Evolutionary conservation across 2,113 vertebrate genomes (phyloP).

Genomic region (Glareola pratincola): DNA sequence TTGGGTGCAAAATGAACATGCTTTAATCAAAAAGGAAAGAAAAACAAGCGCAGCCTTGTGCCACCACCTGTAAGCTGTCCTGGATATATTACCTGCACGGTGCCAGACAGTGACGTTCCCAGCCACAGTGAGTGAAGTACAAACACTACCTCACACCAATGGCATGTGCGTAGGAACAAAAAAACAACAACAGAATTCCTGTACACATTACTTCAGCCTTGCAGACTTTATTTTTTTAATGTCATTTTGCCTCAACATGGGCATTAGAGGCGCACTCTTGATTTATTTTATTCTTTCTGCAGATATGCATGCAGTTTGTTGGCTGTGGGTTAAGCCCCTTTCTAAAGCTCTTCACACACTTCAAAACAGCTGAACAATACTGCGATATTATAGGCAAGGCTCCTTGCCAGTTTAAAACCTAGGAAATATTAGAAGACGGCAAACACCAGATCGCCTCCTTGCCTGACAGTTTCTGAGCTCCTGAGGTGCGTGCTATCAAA

Average conservation of each 20-base stretch:
- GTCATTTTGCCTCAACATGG: neutral
- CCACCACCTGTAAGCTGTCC: conserved; percentile 43
- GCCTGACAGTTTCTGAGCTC: neutral
- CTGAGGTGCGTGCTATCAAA: neutral
- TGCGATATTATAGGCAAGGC: neutral
- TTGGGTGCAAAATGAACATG: neutral
- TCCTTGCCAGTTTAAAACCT: neutral
- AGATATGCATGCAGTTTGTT: neutral
- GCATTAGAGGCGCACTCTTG: neutral
- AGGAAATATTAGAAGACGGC: neutral
- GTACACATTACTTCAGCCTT: neutral
- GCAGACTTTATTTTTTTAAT: neutral
- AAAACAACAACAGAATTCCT: conserved; percentile 64
- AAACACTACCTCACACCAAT: conserved; percentile 52
- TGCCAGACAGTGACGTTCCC: conserved; percentile 59
- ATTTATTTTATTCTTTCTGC: neutral
- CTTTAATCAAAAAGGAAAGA: conserved; percentile 17
- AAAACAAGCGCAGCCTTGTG: conserved; percentile 38
- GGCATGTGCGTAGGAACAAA: conserved; percentile 62
- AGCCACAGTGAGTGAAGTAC: conserved; percentile 15
- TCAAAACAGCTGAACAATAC: neutral
- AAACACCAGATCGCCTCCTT: neutral
- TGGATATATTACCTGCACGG: conserved; percentile 21
- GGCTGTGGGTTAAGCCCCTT: rapidly evolving
- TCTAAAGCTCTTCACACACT: neutral